Conservation (phyloP, 2,888 invertebrate genomes). For the Brenthis ino region DNA sequence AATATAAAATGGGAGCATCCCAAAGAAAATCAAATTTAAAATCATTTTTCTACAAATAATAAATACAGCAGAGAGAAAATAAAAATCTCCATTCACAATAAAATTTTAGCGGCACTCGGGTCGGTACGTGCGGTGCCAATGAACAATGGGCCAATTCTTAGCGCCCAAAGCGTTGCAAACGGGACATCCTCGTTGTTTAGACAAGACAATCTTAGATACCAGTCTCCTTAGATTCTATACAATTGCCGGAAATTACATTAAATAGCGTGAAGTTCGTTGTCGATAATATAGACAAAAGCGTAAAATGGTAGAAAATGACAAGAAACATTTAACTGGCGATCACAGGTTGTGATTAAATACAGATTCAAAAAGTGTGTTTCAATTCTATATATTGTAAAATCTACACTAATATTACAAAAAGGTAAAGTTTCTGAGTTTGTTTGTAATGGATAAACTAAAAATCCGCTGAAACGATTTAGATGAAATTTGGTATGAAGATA, state of each 20-base stretch:
- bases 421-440: too few relatives aligned
- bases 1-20: not conserved
- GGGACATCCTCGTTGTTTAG: slow-evolving; percentile 49
- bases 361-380: too few relatives aligned
- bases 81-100: slow-evolving; percentile 32
- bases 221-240: slow-evolving; percentile 55
- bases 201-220: slow-evolving; percentile 61
- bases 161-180: slow-evolving; percentile 34
- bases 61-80: slow-evolving; percentile 12
- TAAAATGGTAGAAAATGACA: not conserved
- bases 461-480: too few relatives aligned
- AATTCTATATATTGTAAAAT: too few relatives aligned
- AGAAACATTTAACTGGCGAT: too few relatives aligned
- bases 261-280: not conserved
- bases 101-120: slow-evolving; percentile 31
- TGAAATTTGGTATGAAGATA: too few relatives aligned
- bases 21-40: not conserved
- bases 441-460: too few relatives aligned
- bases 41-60: not conserved
- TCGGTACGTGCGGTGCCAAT: slow-evolving; percentile 30
- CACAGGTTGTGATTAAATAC: too few relatives aligned
- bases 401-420: too few relatives aligned
- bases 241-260: slow-evolving; percentile 42
- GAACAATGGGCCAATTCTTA: slow-evolving; percentile 37
- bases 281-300: slow-evolving; percentile 3